Evolutionary conservation across 2,888 invertebrate genomes (phyloP).

Genomic region (Drosophila longiperda): DNA sequence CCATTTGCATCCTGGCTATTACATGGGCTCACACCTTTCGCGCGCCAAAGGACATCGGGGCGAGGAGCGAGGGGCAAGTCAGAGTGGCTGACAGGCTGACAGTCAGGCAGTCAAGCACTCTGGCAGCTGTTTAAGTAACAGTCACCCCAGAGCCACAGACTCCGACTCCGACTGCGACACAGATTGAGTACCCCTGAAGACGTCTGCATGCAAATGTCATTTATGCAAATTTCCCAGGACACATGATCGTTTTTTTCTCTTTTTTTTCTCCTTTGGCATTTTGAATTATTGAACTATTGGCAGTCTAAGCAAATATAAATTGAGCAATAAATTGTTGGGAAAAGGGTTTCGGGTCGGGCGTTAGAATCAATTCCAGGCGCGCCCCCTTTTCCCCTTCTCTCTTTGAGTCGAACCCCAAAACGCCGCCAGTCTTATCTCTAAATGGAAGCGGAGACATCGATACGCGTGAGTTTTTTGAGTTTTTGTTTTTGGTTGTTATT

Average conservation of each 20-base stretch:
- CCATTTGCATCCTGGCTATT: slow-evolving; percentile 49
- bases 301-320: slow-evolving; percentile 80
- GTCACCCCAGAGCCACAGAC: slow-evolving; percentile 12
- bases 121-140: slow-evolving; percentile 26
- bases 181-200: slow-evolving; percentile 31
- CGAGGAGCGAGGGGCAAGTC: slow-evolving; percentile 12
- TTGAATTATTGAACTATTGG: slow-evolving; percentile 77
- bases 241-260: slow-evolving; percentile 50
- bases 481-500: slow-evolving; percentile 42
- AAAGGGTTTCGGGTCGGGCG: slow-evolving; percentile 24
- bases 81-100: slow-evolving; percentile 1
- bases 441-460: slow-evolving; percentile 50
- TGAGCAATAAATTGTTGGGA: slow-evolving; percentile 67
- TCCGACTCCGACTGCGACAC: slow-evolving; percentile 5
- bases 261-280: slow-evolving; percentile 29
- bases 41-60: slow-evolving; percentile 34
- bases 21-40: slow-evolving; percentile 74
- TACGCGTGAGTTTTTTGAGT: slow-evolving; percentile 66
- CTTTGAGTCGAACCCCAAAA: not conserved
- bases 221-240: slow-evolving; percentile 68
- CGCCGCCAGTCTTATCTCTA: not conserved
- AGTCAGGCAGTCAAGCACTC: slow-evolving; percentile 1
- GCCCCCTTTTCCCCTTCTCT: slow-evolving; percentile 13
- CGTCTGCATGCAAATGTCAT: slow-evolving; percentile 61
- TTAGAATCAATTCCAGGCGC: slow-evolving; percentile 32